Percentiles rank a stretch among this genome's conserved stretches.
phyloP scores from a whole-genome alignment of 2,113 vertebrate genomes.

The Protomyctophum bolini region DNA sequence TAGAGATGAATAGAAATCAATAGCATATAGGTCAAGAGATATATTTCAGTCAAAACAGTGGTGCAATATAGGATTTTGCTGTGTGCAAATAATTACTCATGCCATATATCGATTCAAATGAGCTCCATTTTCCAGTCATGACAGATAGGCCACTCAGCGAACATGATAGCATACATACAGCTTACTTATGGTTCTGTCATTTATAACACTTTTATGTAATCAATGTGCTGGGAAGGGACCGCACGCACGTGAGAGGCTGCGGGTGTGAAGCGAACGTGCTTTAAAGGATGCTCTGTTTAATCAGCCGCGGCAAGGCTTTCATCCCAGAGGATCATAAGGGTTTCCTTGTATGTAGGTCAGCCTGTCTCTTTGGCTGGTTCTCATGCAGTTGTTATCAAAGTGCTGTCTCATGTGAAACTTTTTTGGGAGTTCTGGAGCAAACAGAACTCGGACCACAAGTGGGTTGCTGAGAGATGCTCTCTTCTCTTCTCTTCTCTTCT shows the following conservation, averaged over 20 bases:
- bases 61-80: not conserved
- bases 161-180: not conserved
- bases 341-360: slow-evolving; percentile 69
- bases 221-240: slow-evolving; percentile 29
- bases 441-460: slow-evolving; percentile 51
- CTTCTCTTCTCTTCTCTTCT: slow-evolving; percentile 26
- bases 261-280: slow-evolving; percentile 25
- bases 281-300: slow-evolving; percentile 42
- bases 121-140: slow-evolving; percentile 11
- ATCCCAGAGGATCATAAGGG: slow-evolving; percentile 21
- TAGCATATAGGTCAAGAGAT: slow-evolving; percentile 6
- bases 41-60: not conserved
- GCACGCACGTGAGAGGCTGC: not conserved
- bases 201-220: slow-evolving; percentile 39
- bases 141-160: not conserved
- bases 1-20: no score
- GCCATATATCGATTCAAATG: slow-evolving; percentile 24
- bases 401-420: slow-evolving; percentile 55
- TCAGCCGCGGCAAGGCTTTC: slow-evolving; percentile 28
- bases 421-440: slow-evolving; percentile 30
- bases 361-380: slow-evolving; percentile 42
- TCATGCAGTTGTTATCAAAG: slow-evolving; percentile 51
- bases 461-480: slow-evolving; percentile 55
- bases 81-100: not conserved
- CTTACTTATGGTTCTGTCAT: slow-evolving; percentile 22